These are phyloP conservation scores for Oreohelix idahoensis DNA, from an alignment of 1,140 invertebrate species.

Conservation along the genomic window DNA sequence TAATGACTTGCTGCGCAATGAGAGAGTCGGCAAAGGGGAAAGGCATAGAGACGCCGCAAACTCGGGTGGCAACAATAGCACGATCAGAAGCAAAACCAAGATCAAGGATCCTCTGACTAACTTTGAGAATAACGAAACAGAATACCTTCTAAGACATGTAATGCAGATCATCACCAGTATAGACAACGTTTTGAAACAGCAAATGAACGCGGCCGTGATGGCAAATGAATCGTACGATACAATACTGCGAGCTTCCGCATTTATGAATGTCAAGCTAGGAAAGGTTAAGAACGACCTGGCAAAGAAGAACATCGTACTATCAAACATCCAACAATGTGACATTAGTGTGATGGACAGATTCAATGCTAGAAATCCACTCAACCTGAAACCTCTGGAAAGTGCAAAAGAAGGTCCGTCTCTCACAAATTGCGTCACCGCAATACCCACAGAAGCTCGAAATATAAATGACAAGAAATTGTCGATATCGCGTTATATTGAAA, in stretches of 20 bases:
- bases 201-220: background rate
- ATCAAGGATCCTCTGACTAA: background rate
- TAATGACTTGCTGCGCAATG: background rate
- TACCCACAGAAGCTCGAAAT: background rate
- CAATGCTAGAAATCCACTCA: background rate
- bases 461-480: background rate
- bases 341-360: too few species aligned
- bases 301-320: background rate
- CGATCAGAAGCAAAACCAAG: background rate
- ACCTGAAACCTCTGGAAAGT: background rate
- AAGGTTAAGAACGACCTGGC: background rate
- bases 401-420: background rate
- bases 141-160: background rate
- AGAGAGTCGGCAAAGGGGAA: background rate
- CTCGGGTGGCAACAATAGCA: background rate
- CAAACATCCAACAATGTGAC: background rate
- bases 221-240: background rate
- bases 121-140: background rate
- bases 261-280: background rate
- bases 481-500: background rate
- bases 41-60: background rate
- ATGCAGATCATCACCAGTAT: background rate
- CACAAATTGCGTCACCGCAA: background rate
- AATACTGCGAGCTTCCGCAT: background rate
- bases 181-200: background rate